Evolutionary conservation across 2,888 invertebrate genomes (phyloP).

Genomic region (Agrenia bidenticulata): DNA sequence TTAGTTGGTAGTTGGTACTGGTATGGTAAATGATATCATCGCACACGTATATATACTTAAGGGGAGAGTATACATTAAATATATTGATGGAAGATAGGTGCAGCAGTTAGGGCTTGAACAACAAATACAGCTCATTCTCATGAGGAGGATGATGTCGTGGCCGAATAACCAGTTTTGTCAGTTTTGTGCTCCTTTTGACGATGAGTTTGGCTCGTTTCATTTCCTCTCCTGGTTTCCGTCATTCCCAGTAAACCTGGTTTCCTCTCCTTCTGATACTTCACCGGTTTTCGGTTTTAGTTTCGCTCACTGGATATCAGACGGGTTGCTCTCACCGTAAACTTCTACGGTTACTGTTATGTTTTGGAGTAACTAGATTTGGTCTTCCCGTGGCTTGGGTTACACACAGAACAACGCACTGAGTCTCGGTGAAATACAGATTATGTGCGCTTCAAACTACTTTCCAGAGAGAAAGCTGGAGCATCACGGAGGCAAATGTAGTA

Average conservation of each 20-base stretch:
- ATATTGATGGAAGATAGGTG: slow-evolving; percentile 3
- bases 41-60: neutral
- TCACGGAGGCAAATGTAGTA: too few species aligned
- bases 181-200: slow-evolving; percentile 16
- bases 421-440: too few species aligned
- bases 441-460: too few species aligned
- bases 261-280: neutral
- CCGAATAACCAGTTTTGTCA: slow-evolving; percentile 18
- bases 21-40: too few species aligned
- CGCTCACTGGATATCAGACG: too few species aligned
- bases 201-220: slow-evolving; percentile 25
- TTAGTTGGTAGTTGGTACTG: too few species aligned
- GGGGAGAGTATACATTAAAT: neutral
- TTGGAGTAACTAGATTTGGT: slow-evolving; percentile 5
- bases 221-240: slow-evolving; percentile 22
- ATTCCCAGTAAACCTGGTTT: slow-evolving; percentile 2
- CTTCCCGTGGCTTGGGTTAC: too few species aligned
- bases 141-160: slow-evolving; percentile 16
- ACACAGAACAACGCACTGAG: too few species aligned
- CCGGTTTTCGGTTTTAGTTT: neutral
- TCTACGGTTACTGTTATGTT: slow-evolving; percentile 17
- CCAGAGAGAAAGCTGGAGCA: too few species aligned
- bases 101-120: slow-evolving; percentile 10
- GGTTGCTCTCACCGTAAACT: slow-evolving; percentile 5
- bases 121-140: slow-evolving; percentile 23